A percentile compares a stretch with the other conserved stretches of the same genome.
phyloP scores from a whole-genome alignment of 2,888 invertebrate genomes.

The Sclerodermus sp. region DNA sequence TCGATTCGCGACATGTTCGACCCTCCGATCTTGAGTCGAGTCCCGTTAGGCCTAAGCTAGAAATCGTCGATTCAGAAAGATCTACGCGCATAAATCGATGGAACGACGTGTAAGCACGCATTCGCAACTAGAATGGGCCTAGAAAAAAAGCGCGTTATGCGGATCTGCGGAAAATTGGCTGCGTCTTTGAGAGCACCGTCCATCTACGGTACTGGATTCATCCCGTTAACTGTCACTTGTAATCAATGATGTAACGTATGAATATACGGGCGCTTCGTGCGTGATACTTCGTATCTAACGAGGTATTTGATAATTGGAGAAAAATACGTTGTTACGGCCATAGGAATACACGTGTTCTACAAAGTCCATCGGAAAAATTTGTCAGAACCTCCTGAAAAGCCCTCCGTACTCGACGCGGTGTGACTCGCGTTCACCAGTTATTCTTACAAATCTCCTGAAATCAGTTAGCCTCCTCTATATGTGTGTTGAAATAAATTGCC shows the following conservation, averaged over 20 bases:
- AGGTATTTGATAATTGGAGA: constrained; percentile 28
- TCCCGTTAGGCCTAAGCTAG: too few relatives aligned
- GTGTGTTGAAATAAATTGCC: too few relatives aligned
- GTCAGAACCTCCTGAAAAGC: too few relatives aligned
- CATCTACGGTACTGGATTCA: background rate
- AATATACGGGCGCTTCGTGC: background rate
- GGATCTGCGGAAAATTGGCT: constrained; percentile 23
- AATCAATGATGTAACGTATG: constrained; percentile 22
- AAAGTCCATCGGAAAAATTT: too few relatives aligned
- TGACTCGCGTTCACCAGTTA: too few relatives aligned
- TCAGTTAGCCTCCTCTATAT: too few relatives aligned
- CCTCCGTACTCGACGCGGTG: too few relatives aligned
- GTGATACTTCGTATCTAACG: constrained; percentile 14
- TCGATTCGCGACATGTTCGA: background rate
- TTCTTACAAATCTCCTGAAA: too few relatives aligned
- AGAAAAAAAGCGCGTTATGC: background rate
- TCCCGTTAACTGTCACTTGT: constrained; percentile 25
- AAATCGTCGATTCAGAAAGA: too few relatives aligned
- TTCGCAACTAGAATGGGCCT: background rate
- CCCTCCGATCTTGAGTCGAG: background rate
- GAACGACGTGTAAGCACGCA: background rate
- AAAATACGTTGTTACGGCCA: constrained; percentile 13
- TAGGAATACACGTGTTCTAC: background rate
- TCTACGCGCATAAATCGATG: background rate
- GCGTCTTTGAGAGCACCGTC: constrained; percentile 6